Evolutionary conservation across 1,140 invertebrate species (phyloP).

Genomic region (Cydia amplana): DNA sequence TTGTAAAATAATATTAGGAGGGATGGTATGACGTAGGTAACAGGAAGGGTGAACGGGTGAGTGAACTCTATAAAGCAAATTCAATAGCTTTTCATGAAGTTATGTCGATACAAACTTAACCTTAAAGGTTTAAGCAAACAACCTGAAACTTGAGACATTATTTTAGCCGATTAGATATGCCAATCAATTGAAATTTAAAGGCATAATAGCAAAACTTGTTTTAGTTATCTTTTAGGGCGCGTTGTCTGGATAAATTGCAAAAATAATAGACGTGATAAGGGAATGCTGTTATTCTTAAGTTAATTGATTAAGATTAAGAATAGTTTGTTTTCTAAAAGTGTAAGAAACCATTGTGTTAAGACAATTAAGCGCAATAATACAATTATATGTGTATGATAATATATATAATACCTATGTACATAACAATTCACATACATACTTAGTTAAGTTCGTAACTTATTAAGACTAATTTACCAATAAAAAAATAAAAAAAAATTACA

Average conservation of each 20-base stretch:
- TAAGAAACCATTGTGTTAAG: no score
- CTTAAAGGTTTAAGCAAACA: background rate
- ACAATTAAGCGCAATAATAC: no score
- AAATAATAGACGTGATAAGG: no score
- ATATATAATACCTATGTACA: no score
- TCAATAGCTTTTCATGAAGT: constrained; percentile 8
- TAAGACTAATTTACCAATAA: no score
- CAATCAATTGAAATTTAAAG: background rate
- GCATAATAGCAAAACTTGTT: background rate
- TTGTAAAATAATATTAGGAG: background rate
- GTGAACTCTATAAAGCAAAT: background rate
- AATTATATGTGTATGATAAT: no score
- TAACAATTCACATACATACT: no score
- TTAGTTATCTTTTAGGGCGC: background rate
- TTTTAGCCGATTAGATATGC: background rate
- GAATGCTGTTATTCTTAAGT: no score
- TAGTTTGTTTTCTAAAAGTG: no score
- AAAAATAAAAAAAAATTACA: no score
- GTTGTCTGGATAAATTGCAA: background rate
- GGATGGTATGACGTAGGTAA: background rate
- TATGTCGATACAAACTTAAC: background rate
- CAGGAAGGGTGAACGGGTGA: background rate
- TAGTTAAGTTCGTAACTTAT: no score
- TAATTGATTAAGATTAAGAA: no score
- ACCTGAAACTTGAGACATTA: background rate